Percentiles rank a stretch among this genome's conserved stretches.
These are phyloP conservation scores for Heliconius eleuchia DNA, from an alignment of 1,140 invertebrate genomes.

Conservation along the genomic window DNA sequence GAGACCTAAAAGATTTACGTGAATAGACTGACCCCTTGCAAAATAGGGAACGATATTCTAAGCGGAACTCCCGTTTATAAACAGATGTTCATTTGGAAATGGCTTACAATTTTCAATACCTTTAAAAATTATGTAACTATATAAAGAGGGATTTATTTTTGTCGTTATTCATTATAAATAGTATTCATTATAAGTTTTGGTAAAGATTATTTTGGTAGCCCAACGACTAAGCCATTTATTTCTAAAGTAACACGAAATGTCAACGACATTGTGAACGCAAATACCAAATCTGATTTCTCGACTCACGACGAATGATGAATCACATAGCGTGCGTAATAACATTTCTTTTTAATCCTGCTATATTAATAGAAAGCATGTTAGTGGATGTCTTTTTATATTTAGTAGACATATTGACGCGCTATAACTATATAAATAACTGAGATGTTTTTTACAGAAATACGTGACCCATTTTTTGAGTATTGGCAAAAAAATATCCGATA, in stretches of 20 bases:
- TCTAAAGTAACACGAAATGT: conserved; percentile 53
- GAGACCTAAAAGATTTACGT: conserved; percentile 56
- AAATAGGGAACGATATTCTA: conserved; percentile 49
- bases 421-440: conserved; percentile 44
- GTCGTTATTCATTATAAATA: not conserved
- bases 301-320: conserved; percentile 64
- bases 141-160: conserved; percentile 25
- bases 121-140: not conserved
- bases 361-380: conserved; percentile 53
- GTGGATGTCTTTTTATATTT: conserved; percentile 46
- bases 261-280: conserved; percentile 64
- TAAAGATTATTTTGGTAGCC: conserved; percentile 32
- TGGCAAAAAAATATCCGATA: conserved; percentile 72
- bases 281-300: conserved; percentile 65
- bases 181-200: not conserved
- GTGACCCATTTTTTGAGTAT: conserved; percentile 68
- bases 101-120: conserved; percentile 27
- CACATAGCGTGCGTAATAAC: conserved; percentile 61
- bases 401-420: conserved; percentile 52
- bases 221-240: conserved; percentile 47
- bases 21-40: conserved; percentile 69
- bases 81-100: conserved; percentile 47
- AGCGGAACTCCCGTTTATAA: conserved; percentile 50
- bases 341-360: conserved; percentile 59
- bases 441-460: conserved; percentile 56